Evolutionary conservation across 2,888 invertebrate species (phyloP).

Genomic region (Drosophila longiperda): DNA sequence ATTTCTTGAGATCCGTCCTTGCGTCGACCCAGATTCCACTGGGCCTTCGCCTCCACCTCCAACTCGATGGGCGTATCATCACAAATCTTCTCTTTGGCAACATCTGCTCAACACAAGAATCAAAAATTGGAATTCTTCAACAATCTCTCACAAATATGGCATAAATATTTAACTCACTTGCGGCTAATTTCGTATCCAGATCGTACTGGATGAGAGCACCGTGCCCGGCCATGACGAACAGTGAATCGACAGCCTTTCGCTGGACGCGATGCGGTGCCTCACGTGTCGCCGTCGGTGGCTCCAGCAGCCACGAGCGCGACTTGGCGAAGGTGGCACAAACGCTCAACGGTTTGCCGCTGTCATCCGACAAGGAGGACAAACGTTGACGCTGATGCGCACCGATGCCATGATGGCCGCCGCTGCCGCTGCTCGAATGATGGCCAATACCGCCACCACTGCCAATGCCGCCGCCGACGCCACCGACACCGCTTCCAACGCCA

Average conservation of each 20-base stretch:
- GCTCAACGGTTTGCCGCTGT: constrained; percentile 89
- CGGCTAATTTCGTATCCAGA: constrained; percentile 90
- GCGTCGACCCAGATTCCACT: constrained; percentile 93
- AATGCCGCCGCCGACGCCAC: constrained; percentile 27
- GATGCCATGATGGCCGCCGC: constrained; percentile 25
- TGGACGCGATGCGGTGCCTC: constrained; percentile 84
- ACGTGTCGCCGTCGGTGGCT: constrained; percentile 85
- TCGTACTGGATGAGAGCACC: constrained; percentile 95
- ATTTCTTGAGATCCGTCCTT: constrained; percentile 87
- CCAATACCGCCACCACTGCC: constrained; percentile 37
- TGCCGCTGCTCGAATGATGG: constrained; percentile 30
- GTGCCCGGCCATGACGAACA: constrained; percentile 95
- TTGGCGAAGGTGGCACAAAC: constrained; percentile 93
- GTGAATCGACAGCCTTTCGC: constrained; percentile 90
- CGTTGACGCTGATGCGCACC: constrained; percentile 88
- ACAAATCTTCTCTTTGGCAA: constrained; percentile 93
- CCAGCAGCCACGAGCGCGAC: constrained; percentile 89
- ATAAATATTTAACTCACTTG: constrained; percentile 70
- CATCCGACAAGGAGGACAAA: constrained; percentile 89
- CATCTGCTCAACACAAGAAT: constrained; percentile 85
- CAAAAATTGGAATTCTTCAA: background rate
- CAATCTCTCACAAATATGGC: background rate
- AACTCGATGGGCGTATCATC: constrained; percentile 95
- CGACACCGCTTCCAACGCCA: constrained; percentile 44
- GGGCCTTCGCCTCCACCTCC: constrained; percentile 93